Evolutionary conservation across 1,140 invertebrate genomes (phyloP).

Genomic region (Rhizoglyphus robini): DNA sequence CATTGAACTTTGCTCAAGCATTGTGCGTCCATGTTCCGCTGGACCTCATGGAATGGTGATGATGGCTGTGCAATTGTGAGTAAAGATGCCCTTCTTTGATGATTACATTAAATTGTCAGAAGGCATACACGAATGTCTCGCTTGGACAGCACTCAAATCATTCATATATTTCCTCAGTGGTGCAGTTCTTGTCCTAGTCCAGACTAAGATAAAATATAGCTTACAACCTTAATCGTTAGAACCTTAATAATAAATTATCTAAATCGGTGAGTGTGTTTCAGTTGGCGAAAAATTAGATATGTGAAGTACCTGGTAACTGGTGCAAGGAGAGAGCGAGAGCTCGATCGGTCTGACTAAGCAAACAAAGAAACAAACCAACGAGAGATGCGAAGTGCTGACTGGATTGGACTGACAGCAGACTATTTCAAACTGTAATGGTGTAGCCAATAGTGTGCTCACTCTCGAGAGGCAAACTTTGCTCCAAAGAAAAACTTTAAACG

Average conservation of each 20-base stretch:
- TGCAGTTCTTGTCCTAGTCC: no score
- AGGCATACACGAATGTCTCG: neutral
- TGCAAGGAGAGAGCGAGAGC: neutral
- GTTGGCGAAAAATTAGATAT: neutral
- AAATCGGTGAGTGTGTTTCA: neutral
- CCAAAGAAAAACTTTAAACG: neutral
- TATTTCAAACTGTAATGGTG: conserved; percentile 17
- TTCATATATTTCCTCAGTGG: neutral
- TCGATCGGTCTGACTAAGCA: neutral
- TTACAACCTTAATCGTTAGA: no score
- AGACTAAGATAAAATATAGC: no score
- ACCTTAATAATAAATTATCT: no score
- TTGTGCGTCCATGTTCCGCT: neutral
- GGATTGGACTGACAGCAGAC: neutral
- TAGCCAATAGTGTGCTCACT: conserved; percentile 5
- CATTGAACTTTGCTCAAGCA: conserved; percentile 2
- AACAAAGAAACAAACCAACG: neutral
- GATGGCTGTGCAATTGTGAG: conserved; percentile 8
- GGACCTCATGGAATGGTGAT: conserved; percentile 19
- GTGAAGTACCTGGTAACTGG: no score
- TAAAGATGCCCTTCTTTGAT: neutral
- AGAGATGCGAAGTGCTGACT: neutral
- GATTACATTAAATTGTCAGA: neutral
- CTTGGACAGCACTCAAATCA: neutral
- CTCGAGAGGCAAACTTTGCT: conserved; percentile 14